phyloP scores from a whole-genome alignment of 2,888 invertebrate genomes.

The Prenolepis imparis region DNA sequence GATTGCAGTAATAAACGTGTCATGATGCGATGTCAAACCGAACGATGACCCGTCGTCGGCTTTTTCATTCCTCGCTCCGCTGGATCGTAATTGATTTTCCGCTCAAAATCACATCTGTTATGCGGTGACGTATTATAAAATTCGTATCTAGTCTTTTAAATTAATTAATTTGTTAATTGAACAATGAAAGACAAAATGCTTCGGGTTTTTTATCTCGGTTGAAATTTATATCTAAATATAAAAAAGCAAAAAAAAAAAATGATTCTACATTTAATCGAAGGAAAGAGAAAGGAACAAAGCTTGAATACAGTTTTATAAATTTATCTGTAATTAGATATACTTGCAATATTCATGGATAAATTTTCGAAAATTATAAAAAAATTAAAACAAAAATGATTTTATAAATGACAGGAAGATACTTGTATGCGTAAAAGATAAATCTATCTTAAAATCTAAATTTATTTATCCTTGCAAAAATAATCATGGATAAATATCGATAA shows the following conservation, averaged over 20 bases:
- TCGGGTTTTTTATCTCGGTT: background rate
- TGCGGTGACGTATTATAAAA: background rate
- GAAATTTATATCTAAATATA: background rate
- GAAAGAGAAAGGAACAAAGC: background rate
- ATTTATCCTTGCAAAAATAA: background rate
- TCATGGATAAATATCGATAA: background rate
- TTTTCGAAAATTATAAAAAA: no score
- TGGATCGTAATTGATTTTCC: slow-evolving; percentile 25
- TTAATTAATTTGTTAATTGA: background rate
- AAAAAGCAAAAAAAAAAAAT: background rate
- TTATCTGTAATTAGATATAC: background rate
- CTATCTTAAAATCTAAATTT: no score
- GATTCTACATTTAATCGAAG: background rate
- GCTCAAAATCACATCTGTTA: background rate
- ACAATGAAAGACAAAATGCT: background rate
- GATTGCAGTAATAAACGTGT: slow-evolving; percentile 22
- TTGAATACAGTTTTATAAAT: background rate
- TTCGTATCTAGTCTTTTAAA: background rate
- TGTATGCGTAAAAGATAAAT: no score
- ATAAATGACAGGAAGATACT: no score
- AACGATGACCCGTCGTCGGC: slow-evolving; percentile 27
- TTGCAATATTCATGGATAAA: background rate
- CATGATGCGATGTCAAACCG: slow-evolving; percentile 25
- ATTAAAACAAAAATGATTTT: no score
- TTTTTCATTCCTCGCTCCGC: slow-evolving; percentile 5